phyloP scores from a whole-genome alignment of 2,113 vertebrate species.

The Heterochromis multidens region DNA sequence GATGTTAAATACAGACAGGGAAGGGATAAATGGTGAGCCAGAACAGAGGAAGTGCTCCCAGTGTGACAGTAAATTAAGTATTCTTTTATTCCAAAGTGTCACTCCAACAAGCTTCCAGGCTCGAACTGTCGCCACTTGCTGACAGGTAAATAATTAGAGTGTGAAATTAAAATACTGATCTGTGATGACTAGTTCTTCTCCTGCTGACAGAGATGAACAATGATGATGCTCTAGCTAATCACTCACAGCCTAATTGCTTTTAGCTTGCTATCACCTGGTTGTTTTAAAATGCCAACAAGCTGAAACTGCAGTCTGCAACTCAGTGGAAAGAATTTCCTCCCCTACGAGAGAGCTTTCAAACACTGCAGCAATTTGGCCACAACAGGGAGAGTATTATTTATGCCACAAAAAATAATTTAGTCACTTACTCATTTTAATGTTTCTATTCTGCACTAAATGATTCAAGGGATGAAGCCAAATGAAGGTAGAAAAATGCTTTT shows the following conservation, averaged over 20 bases:
- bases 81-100: conserved; percentile 11
- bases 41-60: background rate
- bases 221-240: conserved; percentile 34
- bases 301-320: background rate
- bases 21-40: background rate
- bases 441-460: conserved; percentile 49
- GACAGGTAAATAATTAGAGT: conserved; percentile 46
- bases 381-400: conserved; percentile 33
- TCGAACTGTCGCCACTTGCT: background rate
- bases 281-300: conserved; percentile 39
- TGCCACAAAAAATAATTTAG: conserved; percentile 35
- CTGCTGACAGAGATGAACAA: conserved; percentile 35
- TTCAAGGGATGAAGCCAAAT: conserved; percentile 37
- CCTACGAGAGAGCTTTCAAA: conserved; percentile 9
- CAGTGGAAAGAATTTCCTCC: background rate
- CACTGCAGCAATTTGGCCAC: conserved; percentile 19
- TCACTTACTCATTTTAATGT: conserved; percentile 62
- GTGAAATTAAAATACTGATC: conserved; percentile 50
- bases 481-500: conserved; percentile 32
- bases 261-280: conserved; percentile 27
- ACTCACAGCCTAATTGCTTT: conserved; percentile 49
- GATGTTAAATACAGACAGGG: background rate
- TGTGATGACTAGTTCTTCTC: conserved; percentile 26
- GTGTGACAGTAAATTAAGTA: conserved; percentile 8
- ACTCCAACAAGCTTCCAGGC: background rate